These are phyloP conservation scores for Chelon labrosus DNA, from an alignment of 2,797 vertebrate species.

Conservation along the genomic window DNA sequence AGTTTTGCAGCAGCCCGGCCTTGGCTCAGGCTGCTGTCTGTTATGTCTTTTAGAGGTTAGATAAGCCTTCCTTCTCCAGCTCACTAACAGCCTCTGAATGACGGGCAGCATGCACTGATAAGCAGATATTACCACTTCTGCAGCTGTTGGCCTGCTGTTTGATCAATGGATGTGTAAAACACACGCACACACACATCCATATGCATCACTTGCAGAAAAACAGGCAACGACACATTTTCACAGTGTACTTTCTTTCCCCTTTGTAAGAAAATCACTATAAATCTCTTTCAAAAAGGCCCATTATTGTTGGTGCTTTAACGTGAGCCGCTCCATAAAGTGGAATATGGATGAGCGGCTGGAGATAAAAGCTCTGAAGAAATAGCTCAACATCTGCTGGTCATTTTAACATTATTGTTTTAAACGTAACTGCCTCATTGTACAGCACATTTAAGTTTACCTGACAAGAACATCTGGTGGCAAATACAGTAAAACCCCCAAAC, in stretches of 20 bases:
- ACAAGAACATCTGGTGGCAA: neutral
- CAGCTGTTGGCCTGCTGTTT: conserved; percentile 58
- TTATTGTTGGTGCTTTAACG: conserved; percentile 45
- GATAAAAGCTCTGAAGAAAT: conserved; percentile 34
- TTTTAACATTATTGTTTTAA: conserved; percentile 32
- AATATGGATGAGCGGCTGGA: conserved; percentile 35
- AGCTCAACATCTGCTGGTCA: conserved; percentile 2
- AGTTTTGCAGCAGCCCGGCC: conserved; percentile 42
- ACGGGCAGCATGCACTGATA: conserved; percentile 57
- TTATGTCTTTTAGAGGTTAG: conserved; percentile 62
- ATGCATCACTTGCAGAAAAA: conserved; percentile 26
- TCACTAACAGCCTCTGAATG: conserved; percentile 62
- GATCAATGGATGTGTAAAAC: conserved; percentile 57
- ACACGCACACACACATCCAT: conserved; percentile 14
- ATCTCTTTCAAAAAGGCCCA: conserved; percentile 47
- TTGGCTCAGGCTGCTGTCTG: conserved; percentile 56
- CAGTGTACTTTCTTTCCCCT: conserved; percentile 29
- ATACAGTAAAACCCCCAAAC: neutral
- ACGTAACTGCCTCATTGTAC: too few relatives aligned
- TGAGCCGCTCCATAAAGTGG: conserved; percentile 36
- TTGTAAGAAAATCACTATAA: conserved; percentile 29
- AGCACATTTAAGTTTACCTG: neutral
- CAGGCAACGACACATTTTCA: conserved; percentile 14
- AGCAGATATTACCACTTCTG: conserved; percentile 64
- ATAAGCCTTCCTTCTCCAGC: conserved; percentile 62